Conservation (phyloP, 2,113 vertebrate genomes). For the Lichenostomus cassidix region DNA sequence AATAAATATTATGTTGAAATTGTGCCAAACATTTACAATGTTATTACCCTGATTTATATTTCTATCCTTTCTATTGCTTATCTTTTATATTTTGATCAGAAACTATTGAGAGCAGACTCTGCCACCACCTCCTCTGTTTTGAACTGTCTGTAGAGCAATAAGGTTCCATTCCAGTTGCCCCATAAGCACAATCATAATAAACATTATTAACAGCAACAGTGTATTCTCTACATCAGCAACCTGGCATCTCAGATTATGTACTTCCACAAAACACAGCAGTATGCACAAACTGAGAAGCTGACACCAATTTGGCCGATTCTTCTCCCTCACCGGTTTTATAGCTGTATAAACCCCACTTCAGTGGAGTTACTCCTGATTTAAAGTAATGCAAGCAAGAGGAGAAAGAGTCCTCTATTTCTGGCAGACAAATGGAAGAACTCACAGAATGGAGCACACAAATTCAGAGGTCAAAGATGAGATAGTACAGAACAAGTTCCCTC, state of each 20-base stretch:
- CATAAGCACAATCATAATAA: slow-evolving; percentile 41
- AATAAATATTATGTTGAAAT: background rate
- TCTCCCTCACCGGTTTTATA: slow-evolving; percentile 64
- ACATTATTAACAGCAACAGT: slow-evolving; percentile 53
- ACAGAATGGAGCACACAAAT: slow-evolving; percentile 25
- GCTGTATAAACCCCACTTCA: slow-evolving; percentile 58
- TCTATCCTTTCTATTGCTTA: background rate
- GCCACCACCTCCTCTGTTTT: background rate
- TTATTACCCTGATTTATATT: background rate
- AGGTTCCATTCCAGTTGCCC: slow-evolving; percentile 5
- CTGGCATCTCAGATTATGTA: slow-evolving; percentile 48
- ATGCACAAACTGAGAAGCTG: slow-evolving; percentile 56
- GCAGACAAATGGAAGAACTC: slow-evolving; percentile 32
- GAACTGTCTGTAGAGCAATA: background rate
- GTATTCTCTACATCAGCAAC: slow-evolving; percentile 64
- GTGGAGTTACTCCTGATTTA: slow-evolving; percentile 56
- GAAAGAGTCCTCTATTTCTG: slow-evolving; percentile 25
- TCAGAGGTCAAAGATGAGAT: background rate
- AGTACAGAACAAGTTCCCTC: background rate
- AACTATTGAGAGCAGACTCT: background rate
- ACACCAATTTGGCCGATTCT: slow-evolving; percentile 55
- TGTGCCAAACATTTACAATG: background rate
- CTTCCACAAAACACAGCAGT: slow-evolving; percentile 44
- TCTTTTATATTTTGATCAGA: slow-evolving; percentile 8
- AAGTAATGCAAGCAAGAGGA: slow-evolving; percentile 38